Percentiles rank a stretch among this genome's conserved stretches.
These are phyloP conservation scores for Dicrostonyx torquatus DNA, from an alignment of 2,797 vertebrate species.

Conservation along the genomic window DNA sequence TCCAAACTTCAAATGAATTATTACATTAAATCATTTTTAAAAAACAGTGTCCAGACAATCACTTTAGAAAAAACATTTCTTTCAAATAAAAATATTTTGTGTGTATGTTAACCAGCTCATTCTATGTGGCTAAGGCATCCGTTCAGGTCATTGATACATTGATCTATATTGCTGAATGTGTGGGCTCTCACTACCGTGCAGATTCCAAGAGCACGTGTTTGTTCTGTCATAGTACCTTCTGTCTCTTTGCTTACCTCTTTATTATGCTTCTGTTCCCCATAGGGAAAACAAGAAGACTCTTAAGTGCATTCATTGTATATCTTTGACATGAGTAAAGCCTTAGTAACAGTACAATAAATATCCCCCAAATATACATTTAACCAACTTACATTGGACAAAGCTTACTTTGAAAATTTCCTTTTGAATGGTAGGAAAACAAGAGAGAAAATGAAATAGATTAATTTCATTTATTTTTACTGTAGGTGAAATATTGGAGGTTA, in stretches of 20 bases:
- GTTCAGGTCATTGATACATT: not conserved
- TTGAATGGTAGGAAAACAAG: not conserved
- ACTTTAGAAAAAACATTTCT: not conserved
- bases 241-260: not conserved
- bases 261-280: not conserved
- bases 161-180: not conserved
- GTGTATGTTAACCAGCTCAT: not conserved
- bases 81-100: not conserved
- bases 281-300: not conserved
- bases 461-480: not conserved
- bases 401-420: not conserved
- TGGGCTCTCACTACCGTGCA: not conserved
- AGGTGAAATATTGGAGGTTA: not conserved
- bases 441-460: not conserved
- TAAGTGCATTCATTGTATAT: not conserved
- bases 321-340: not conserved
- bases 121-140: not conserved
- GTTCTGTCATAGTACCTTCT: not conserved
- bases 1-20: not conserved
- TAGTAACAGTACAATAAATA: not conserved
- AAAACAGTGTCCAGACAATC: not conserved
- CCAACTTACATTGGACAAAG: not conserved
- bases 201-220: not conserved
- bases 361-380: not conserved
- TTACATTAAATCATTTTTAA: constrained; percentile 22